Evolutionary conservation across 2,113 vertebrate species (phyloP), one percentile per base, ranked within the genome.

Genomic region (Anguilla japonica): DNA sequence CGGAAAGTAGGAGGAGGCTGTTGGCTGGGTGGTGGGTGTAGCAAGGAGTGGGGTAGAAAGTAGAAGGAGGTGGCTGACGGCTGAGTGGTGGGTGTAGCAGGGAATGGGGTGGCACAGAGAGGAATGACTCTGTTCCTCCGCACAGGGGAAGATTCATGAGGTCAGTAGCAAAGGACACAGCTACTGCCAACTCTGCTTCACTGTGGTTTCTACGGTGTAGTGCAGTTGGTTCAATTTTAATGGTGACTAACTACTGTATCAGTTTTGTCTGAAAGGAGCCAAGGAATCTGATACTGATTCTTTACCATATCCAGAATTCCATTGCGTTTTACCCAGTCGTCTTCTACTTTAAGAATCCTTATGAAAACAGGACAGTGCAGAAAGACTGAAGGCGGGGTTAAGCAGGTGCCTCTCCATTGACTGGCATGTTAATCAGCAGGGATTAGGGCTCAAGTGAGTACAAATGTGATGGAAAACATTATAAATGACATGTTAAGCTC

Each of bases 391-490:
- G 16, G 85, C 40, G 26, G 81, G 78, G 60, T 46, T 56, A 85
- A 92, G 89, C 91, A 91, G 92, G 91, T 91, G 88, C 91, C 85
- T 67, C 83, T 56, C 88, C 89, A 89, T 57, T 92, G 92, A 92
- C 90, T 91, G 93, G 89, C 91, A 92, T 91, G 92, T 93, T 94
- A 94, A 94, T 95, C 92, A 92, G 88, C 84, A 57, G 80, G 91
- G 91, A 94, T 95, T 94, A 93, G 88, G 79, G 78, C 89, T 90
- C 87, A 91, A 93, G 89, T 93, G 89, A 91, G 89, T 92, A 93
- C 88, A 94, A 94, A 95, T 93, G 90, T 92, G 91, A 93, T 95
- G 93, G 91, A 94, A 95, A 95, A 93, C 91, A 91, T 93, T 92
- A 94, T 91, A 90, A 93, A 91, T 95, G 92, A 91, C 94, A 93